Base-by-base conservation (phyloP, 37 sponge, comb jelly and placozoan genomes). In the Haliclona indistincta region DNA sequence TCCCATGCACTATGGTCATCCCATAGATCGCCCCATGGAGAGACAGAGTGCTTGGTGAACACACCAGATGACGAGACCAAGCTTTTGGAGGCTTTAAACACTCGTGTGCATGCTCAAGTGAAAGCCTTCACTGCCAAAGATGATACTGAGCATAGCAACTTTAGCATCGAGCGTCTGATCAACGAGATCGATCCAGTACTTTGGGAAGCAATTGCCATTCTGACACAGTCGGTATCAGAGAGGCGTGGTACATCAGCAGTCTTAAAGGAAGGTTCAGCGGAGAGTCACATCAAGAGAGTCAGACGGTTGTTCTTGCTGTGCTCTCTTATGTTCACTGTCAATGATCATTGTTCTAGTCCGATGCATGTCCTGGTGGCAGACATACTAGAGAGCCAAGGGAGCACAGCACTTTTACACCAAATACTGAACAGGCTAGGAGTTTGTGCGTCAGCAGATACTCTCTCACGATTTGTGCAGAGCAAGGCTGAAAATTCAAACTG, bases 371-470 rank as follows among this genome's bases (percentile, higher is more conserved):
- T 74, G n/a, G 10, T 74, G 11, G 36, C 74, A 34, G 62, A 74
- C 22, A 40, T 39, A 4, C 23, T 74, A 22, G 61, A 74, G 37
- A 74, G 74, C 28, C 74, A 74, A 39, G 74, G 74, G 33, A 61
- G 74, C 61, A 56, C 74, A 22, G 23, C 58, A 38, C 43, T 74
- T 8, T 34, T 74, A n/a, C 2, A 56, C 25, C 28, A 52, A 37
- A 56, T 74, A 2, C 37, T 74, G 33, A 74, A 74, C 43, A 38
- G 74, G 2, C 20, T 74, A 3, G 74, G 74, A 2, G 29, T 74
- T 29, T 74, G 74, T 52, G 30, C 74, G 1, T 74, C 74, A 35
- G 28, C 40, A 1, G 74, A 74, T 58, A 52, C 54, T 33, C 68
- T 74, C 11, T 34, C 58, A 37, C 74, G 74, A 8, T 74, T 56